These are phyloP conservation scores for Lasiurus borealis DNA, from an alignment of 2,113 vertebrate species.

Conservation along the genomic window DNA sequence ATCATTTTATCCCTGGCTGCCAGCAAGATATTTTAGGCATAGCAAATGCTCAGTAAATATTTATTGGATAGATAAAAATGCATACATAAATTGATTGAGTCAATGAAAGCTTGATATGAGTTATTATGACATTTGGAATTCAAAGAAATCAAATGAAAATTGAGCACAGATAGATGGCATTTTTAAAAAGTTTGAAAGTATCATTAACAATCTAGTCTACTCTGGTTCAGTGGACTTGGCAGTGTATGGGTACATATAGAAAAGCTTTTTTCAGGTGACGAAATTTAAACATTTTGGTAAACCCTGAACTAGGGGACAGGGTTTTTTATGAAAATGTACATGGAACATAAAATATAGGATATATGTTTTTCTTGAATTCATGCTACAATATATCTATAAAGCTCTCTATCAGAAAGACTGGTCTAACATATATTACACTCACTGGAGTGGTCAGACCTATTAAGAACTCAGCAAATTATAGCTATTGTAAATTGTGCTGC, in stretches of 20 bases:
- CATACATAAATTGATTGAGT: neutral
- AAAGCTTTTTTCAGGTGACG: neutral
- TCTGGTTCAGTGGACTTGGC: neutral
- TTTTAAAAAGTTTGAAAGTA: neutral
- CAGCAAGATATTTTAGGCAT: neutral
- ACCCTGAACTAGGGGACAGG: neutral
- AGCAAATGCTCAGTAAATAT: neutral
- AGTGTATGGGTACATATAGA: neutral
- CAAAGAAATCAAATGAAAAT: conserved; percentile 21
- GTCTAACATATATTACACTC: neutral
- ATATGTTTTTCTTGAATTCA: neutral
- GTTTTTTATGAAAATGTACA: neutral
- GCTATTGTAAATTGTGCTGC: too few relatives aligned
- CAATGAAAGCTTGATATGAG: neutral
- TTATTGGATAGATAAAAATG: neutral
- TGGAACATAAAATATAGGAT: neutral
- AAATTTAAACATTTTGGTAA: neutral
- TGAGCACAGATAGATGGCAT: neutral
- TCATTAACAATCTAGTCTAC: neutral
- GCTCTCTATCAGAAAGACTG: neutral
- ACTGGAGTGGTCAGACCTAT: neutral
- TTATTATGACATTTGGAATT: neutral
- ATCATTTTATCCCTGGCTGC: neutral
- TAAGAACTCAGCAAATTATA: conserved; percentile 1
- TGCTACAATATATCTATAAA: neutral